Conservation (phyloP, 2,797 vertebrate genomes). For the Scarus forsteni region DNA sequence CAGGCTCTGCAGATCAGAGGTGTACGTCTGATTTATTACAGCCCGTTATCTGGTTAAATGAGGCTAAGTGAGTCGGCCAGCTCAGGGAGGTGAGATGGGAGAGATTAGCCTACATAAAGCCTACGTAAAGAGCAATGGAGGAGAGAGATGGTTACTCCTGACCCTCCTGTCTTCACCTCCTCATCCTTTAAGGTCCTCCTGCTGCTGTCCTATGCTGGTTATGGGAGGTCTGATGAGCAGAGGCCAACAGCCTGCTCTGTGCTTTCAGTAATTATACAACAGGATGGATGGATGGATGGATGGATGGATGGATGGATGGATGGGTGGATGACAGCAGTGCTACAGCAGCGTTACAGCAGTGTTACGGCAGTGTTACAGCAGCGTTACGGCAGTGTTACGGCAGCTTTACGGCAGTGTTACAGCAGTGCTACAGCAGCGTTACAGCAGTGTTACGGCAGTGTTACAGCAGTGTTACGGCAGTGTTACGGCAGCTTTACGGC, state of each 20-base stretch:
- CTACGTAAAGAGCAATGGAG: slow-evolving; percentile 64
- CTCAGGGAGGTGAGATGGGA: slow-evolving; percentile 72
- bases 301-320: too few species aligned
- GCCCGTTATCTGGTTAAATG: slow-evolving; percentile 73
- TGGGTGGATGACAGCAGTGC: too few species aligned
- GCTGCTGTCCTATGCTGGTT: background rate
- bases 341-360: too few species aligned
- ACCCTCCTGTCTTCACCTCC: slow-evolving; percentile 38
- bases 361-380: too few species aligned
- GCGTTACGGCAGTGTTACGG: too few species aligned
- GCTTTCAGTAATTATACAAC: slow-evolving; percentile 27
- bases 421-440: too few species aligned
- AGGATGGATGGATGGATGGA: too few species aligned
- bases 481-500: too few species aligned
- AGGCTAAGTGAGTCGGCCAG: slow-evolving; percentile 71
- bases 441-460: too few species aligned
- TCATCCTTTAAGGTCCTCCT: slow-evolving; percentile 4
- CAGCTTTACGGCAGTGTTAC: too few species aligned
- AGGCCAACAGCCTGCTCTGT: slow-evolving; percentile 1
- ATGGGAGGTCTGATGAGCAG: slow-evolving; percentile 10
- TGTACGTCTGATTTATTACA: slow-evolving; percentile 73
- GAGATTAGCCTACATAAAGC: slow-evolving; percentile 75
- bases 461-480: too few species aligned
- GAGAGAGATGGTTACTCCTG: slow-evolving; percentile 52
- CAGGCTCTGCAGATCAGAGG: slow-evolving; percentile 60